phyloP scores from a whole-genome alignment of 2,113 vertebrate species.

The Phoenicopterus ruber region DNA sequence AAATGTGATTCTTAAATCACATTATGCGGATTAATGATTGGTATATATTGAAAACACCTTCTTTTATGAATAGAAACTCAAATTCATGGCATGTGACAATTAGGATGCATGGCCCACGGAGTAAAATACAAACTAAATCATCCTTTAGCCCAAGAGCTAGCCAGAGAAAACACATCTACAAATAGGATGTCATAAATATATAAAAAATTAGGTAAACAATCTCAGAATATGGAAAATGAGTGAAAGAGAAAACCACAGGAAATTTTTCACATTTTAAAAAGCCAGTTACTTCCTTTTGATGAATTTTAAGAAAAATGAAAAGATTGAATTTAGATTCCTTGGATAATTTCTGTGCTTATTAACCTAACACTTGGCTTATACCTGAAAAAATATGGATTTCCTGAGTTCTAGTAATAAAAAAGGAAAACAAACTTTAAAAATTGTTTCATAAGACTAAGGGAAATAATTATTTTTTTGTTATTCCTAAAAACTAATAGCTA shows the following conservation, averaged over 20 bases:
- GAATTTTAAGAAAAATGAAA: conserved; percentile 31
- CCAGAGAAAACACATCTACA: background rate
- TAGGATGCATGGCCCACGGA: background rate
- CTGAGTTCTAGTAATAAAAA: background rate
- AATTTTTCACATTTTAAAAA: conserved; percentile 33
- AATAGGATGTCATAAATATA: background rate
- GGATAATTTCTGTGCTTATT: conserved; percentile 2
- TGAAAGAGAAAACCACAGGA: background rate
- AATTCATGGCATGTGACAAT: background rate
- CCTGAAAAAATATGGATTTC: background rate
- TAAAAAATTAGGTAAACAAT: background rate
- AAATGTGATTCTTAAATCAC: background rate
- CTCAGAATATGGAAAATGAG: background rate
- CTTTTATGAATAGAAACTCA: background rate
- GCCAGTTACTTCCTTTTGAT: conserved; percentile 5
- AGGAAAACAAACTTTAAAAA: background rate
- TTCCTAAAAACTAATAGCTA: background rate
- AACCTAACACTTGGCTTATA: background rate
- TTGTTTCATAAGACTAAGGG: background rate
- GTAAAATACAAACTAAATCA: background rate
- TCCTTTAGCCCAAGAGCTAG: background rate
- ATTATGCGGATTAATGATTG: background rate
- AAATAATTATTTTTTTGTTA: background rate
- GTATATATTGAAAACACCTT: background rate
- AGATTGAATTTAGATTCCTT: background rate